These are phyloP conservation scores for Odontamblyopus lacepedii DNA, from an alignment of 2,797 vertebrate species.

Conservation along the genomic window DNA sequence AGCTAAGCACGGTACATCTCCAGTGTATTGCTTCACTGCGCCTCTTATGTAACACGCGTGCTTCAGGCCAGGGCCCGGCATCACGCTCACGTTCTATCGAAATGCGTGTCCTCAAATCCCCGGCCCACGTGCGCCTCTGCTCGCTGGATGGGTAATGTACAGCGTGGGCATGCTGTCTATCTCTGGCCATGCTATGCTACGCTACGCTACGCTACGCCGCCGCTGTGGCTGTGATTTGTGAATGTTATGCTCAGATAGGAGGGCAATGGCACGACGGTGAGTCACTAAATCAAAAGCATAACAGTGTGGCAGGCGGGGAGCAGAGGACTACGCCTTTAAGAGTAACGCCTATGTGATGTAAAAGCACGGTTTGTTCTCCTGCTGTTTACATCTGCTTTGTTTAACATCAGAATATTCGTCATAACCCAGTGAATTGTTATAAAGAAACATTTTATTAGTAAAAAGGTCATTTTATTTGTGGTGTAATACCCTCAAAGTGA, in stretches of 20 bases:
- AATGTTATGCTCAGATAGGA: conserved; percentile 1
- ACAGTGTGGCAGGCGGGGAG: background rate
- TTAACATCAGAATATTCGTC: conserved; percentile 12
- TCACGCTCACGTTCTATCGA: conserved; percentile 30
- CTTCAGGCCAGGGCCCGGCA: conserved; percentile 57
- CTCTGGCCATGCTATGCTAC: background rate
- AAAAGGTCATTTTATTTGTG: too few species aligned
- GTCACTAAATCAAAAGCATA: background rate
- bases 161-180: conserved; percentile 5
- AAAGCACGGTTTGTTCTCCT: conserved; percentile 28
- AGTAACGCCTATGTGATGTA: conserved; percentile 17
- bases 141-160: background rate
- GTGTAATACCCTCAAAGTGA: too few species aligned
- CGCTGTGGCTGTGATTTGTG: background rate
- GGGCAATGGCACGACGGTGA: background rate
- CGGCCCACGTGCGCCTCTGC: conserved; percentile 39
- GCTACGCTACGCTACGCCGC: background rate
- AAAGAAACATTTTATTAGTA: background rate
- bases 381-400: background rate
- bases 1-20: conserved; percentile 33
- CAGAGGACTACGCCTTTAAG: conserved; percentile 26
- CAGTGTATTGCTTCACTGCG: conserved; percentile 25
- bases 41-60: conserved; percentile 66
- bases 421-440: background rate
- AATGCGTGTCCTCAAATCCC: conserved; percentile 54